Evolutionary conservation across 2,888 invertebrate genomes (phyloP), one percentile per base, ranked within the genome.

Genomic region (Phoenoteleia sp.): DNA sequence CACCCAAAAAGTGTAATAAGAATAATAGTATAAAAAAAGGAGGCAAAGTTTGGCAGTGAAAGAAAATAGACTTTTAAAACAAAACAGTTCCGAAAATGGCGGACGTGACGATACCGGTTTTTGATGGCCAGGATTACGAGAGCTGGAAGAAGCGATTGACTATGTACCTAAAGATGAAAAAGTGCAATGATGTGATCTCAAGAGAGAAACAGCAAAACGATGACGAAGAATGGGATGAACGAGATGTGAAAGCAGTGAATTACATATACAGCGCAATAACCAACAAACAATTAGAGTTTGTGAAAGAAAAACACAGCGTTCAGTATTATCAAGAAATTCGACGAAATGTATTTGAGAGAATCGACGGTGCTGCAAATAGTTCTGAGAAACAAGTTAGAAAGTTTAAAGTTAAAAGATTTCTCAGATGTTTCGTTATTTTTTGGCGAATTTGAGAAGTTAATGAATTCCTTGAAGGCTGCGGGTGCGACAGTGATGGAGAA

Each of bases 391-490:
- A 88, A 81, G 47, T 56, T 88, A 19, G 87, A 86, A 64, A 85
- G 80, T 47, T 45, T 88, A 19, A 85, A 62, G 74, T 60, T 88
- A 15, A 83, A 87, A 49, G 79, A 89, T 23, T 87, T 74, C 47
- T 9, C 47, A 15, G 87, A 88, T 29, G 13, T 64, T 21, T 29
- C 36, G 17, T 39, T 29, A 67, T 89, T 89, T 76, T 88, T 86
- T 36, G 74, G 33, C 19, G 58, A 58, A 36, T 58, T 58, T 21
- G 58, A 58, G n/a, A 58, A 58, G 13, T 52, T 71, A 60, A 62
- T 86, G 3, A 89, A 88, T 69, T 87, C 87, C 9, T 76, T 89
- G 23, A 90, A 58, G 56, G 17, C 45, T 87, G 88, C 4, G 87
- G 89, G 39, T 27, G 89, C 87, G 9, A 84, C 21, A 36, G 77